Base-by-base conservation (phyloP, 2,797 vertebrate genomes). In the Heliangelus exortis region DNA sequence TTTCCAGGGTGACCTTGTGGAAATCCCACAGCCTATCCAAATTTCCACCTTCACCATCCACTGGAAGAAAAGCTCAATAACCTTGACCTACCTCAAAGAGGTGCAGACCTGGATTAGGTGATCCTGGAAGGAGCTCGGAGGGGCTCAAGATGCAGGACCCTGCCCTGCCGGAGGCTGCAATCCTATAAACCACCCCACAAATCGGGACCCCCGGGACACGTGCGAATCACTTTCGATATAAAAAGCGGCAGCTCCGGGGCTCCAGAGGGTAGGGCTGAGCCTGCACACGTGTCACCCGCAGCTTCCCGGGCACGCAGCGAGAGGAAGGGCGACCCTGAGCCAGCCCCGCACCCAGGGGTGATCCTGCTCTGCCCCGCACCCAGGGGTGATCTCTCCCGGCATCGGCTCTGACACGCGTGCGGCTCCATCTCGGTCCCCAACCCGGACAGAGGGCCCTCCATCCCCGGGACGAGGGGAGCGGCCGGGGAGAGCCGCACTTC, bases 21-120 rank as follows among this genome's bases (percentile, higher is more conserved):
- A 90, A 82, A 92, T 45, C 67, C 80, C 74, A 34, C 7, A 39
- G 41, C 34, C 53, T 17, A 33, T 18, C 41, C 41, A 61, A 12
- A 31, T 31, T 51, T 41, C n/a, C 68, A 71, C 3, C 1, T 34
- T 74, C 33, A 61, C 36, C 26, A 61, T 51, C 50, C 67, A 55
- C 2, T 1, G 28, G 18, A 71, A 2, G 50, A 63, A 71, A 41
- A 77, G 72, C 68, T 77, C 25, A 22, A 28, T 71, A 89, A 95
- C 95, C 96, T 93, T 96, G 93, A 96, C 89, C 86, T 81, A 84
- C 68, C 92, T 90, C 80, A 61, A 14, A 67, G 36, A 75, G 62
- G 47, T 9, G 12, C 7, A 14, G 79, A 92, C 31, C 73, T 67
- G 80, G 80, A 81, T 93, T 79, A 87, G 66, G 48, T 76, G 55